Percentiles rank a stretch among this genome's conserved stretches.
These are phyloP conservation scores for Takifugu bimaculatus DNA, from an alignment of 2,113 vertebrate genomes.

Conservation along the genomic window DNA sequence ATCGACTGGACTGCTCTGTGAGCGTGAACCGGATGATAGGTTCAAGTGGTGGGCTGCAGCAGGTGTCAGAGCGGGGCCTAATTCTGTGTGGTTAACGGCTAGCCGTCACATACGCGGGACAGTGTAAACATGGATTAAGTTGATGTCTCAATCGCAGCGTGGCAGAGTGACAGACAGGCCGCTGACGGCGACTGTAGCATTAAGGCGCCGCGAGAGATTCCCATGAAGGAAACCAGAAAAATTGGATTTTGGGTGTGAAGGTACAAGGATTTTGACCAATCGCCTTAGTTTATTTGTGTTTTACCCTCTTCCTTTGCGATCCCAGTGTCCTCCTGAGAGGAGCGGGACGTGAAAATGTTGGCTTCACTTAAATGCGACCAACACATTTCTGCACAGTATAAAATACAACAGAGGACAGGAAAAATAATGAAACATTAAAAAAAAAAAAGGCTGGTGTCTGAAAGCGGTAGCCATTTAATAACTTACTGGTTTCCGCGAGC, in stretches of 20 bases:
- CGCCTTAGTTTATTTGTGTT: neutral
- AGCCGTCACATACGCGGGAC: constrained; percentile 63
- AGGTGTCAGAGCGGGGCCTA: constrained; percentile 67
- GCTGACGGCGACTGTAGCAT: constrained; percentile 37
- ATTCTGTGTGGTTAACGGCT: constrained; percentile 77
- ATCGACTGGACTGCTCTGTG: constrained; percentile 40
- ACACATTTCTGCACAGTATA: too few relatives aligned
- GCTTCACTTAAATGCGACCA: too few relatives aligned
- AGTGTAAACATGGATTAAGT: constrained; percentile 79
- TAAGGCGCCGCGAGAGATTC: neutral
- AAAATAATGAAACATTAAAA: too few relatives aligned
- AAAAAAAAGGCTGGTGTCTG: neutral
- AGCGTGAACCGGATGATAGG: constrained; percentile 60
- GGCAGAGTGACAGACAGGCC: constrained; percentile 69
- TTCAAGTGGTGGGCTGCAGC: constrained; percentile 69
- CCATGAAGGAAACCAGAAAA: neutral
- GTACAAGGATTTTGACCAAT: too few relatives aligned
- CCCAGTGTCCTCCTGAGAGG: too few relatives aligned
- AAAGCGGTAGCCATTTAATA: neutral
- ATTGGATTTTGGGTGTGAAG: too few relatives aligned
- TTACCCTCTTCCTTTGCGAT: too few relatives aligned
- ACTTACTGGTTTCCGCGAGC: constrained; percentile 18
- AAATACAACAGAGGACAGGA: too few relatives aligned
- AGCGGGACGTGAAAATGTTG: too few relatives aligned
- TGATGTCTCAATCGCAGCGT: constrained; percentile 77